Conservation (phyloP, 2,888 invertebrate genomes). For the Bombylius major region DNA sequence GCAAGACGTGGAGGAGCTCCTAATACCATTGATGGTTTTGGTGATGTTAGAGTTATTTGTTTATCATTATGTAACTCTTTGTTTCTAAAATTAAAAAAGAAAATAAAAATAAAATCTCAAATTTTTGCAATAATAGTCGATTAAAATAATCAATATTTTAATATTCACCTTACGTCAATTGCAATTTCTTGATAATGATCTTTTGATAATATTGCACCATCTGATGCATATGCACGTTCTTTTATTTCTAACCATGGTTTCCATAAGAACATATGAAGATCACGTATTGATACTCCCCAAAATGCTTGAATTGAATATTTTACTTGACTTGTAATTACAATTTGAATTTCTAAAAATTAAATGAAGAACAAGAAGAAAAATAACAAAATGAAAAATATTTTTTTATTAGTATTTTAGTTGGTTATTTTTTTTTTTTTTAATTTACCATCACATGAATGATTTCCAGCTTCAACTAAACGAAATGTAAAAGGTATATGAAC, state of each 20-base stretch:
- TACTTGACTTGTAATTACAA: slow-evolving; percentile 61
- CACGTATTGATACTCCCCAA: slow-evolving; percentile 68
- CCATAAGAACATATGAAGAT: slow-evolving; percentile 64
- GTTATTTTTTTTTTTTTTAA: neutral
- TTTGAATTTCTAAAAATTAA: slow-evolving; percentile 52
- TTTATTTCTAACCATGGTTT: slow-evolving; percentile 53
- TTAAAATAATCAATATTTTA: neutral
- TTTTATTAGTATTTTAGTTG: neutral
- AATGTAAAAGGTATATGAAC: slow-evolving; percentile 74
- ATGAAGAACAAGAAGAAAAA: neutral
- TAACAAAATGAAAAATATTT: no score
- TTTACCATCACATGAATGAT: slow-evolving; percentile 57
- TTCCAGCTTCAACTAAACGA: slow-evolving; percentile 57
- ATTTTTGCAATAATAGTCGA: neutral
- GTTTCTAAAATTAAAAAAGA: slow-evolving; percentile 37
- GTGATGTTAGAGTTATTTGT: slow-evolving; percentile 47
- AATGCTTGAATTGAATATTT: slow-evolving; percentile 60
- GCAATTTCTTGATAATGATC: slow-evolving; percentile 19
- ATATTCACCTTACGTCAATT: slow-evolving; percentile 18
- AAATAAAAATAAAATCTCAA: neutral
- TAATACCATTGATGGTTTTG: slow-evolving; percentile 48
- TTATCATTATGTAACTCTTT: slow-evolving; percentile 52
- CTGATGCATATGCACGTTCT: slow-evolving; percentile 36
- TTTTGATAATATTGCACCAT: slow-evolving; percentile 13
- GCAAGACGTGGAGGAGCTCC: slow-evolving; percentile 62